Evolutionary conservation across 2,113 vertebrate species (phyloP).

Genomic region (Pelecanoides urinatrix): DNA sequence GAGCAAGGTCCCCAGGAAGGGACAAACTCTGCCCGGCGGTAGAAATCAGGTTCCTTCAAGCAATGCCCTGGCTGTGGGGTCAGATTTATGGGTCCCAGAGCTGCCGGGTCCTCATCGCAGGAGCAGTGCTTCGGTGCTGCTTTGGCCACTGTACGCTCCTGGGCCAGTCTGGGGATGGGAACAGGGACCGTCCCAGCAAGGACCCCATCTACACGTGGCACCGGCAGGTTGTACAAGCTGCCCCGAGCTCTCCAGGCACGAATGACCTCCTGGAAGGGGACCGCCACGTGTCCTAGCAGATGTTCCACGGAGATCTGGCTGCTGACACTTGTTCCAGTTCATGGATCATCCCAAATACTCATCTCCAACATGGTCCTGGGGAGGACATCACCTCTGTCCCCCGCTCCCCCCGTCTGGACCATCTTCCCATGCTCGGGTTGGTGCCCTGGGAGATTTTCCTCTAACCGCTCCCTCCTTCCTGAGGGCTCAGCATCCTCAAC

Average conservation of each 20-base stretch:
- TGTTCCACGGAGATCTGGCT: not conserved
- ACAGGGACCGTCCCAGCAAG: not conserved
- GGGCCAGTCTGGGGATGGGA: not conserved
- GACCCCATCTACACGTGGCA: not conserved
- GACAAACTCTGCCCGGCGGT: too few relatives aligned
- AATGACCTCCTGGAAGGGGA: not conserved
- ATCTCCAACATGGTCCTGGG: not conserved
- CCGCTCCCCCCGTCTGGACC: not conserved
- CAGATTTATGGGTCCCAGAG: not conserved
- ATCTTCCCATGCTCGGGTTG: not conserved
- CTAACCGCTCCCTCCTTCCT: not conserved
- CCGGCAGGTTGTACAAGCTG: not conserved
- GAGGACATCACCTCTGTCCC: not conserved
- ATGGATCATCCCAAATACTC: not conserved
- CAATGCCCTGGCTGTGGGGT: not conserved
- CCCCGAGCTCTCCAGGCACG: not conserved
- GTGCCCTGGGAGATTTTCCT: not conserved
- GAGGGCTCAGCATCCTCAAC: constrained; percentile 2
- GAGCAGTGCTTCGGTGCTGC: not conserved
- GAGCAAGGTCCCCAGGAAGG: not conserved
- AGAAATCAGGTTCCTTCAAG: not conserved
- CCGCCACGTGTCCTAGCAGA: not conserved
- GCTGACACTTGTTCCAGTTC: not conserved
- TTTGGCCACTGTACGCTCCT: not conserved
- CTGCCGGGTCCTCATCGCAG: not conserved